Evolutionary conservation across 2,888 invertebrate genomes (phyloP).

Genomic region (Alentia gelatinosa): DNA sequence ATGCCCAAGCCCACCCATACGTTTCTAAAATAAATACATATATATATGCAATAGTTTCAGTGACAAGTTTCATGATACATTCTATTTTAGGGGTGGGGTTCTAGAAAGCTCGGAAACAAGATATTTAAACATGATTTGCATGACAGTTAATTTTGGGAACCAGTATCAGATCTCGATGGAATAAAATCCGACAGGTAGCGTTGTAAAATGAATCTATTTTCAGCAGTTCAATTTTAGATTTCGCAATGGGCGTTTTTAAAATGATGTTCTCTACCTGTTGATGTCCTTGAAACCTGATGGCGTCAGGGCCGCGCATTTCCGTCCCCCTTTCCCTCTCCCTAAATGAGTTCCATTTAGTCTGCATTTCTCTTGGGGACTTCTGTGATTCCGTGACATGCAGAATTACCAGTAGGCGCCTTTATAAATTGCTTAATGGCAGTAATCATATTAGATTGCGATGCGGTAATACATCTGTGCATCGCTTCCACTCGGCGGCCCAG

Average conservation of each 20-base stretch:
- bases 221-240: no score
- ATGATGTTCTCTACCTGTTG: background rate
- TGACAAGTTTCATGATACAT: no score
- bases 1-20: no score
- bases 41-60: no score
- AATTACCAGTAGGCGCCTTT: background rate
- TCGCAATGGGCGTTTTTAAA: background rate
- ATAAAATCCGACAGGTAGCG: no score
- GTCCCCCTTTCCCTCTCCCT: background rate
- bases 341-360: background rate
- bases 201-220: no score
- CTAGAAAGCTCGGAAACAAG: no score
- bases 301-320: background rate
- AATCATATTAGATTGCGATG: conserved; percentile 9
- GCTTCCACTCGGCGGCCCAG: background rate
- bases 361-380: background rate
- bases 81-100: no score
- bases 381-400: background rate
- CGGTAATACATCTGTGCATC: background rate
- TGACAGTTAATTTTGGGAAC: no score
- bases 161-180: no score
- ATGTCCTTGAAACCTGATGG: background rate
- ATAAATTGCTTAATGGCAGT: background rate
- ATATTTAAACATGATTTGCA: no score
- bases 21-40: no score